phyloP scores from a whole-genome alignment of 2,113 vertebrate species.

The Dendropsophus ebraccatus region DNA sequence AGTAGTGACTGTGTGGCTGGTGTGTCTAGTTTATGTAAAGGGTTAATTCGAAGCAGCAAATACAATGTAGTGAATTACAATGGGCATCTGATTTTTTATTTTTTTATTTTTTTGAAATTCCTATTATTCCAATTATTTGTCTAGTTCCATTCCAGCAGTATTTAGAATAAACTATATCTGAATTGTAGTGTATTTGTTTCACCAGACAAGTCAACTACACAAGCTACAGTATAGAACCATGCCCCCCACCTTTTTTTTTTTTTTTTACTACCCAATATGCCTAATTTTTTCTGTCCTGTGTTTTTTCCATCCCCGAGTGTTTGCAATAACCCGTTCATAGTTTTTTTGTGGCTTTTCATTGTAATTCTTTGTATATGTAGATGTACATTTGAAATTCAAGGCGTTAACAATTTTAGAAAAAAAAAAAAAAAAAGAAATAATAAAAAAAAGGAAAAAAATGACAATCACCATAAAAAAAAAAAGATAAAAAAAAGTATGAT shows the following conservation, averaged over 20 bases:
- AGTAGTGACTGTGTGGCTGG: conserved; percentile 86
- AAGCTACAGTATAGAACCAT: conserved; percentile 71
- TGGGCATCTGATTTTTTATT: conserved; percentile 68
- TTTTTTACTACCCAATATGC: neutral
- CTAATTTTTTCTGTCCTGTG: conserved; percentile 5
- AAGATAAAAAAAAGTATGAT: conserved; percentile 1
- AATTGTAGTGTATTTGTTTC: conserved; percentile 66
- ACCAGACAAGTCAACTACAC: conserved; percentile 62
- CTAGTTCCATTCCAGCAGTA: conserved; percentile 70
- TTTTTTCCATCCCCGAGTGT: conserved; percentile 23
- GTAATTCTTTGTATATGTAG: conserved; percentile 58
- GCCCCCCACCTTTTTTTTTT: neutral
- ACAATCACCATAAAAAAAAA: conserved; percentile 52
- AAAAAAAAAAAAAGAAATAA: neutral
- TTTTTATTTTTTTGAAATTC: conserved; percentile 63
- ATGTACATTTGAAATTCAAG: conserved; percentile 55
- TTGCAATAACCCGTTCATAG: conserved; percentile 47
- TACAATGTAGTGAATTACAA: conserved; percentile 70
- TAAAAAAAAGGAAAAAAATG: conserved; percentile 42
- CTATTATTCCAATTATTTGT: conserved; percentile 61
- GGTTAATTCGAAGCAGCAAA: conserved; percentile 78
- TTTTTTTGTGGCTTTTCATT: conserved; percentile 52
- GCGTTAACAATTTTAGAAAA: conserved; percentile 35
- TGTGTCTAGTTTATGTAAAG: conserved; percentile 87
- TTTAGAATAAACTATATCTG: conserved; percentile 81